phyloP scores from a whole-genome alignment of 2,888 invertebrate species.

The Hofmannophila pseudospretella region DNA sequence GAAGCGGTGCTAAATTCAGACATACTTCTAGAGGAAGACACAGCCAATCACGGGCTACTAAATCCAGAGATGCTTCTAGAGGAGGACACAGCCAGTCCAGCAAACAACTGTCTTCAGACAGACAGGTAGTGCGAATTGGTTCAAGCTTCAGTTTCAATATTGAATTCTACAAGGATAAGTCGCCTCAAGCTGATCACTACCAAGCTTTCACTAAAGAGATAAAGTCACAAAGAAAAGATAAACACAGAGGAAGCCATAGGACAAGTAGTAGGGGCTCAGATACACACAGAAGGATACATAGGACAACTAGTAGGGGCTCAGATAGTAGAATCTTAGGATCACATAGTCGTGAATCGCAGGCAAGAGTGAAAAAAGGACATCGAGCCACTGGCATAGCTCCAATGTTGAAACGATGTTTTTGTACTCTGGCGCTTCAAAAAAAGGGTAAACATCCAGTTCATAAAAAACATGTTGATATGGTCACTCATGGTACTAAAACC shows the following conservation, averaged over 20 bases:
- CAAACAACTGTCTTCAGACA: neutral
- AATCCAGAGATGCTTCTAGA: neutral
- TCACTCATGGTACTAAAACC: neutral
- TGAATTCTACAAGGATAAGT: constrained; percentile 10
- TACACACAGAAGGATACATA: no score
- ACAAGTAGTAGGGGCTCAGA: neutral
- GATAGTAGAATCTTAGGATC: neutral
- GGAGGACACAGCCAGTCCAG: neutral
- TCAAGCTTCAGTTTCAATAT: constrained; percentile 25
- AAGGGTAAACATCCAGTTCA: neutral
- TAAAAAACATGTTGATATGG: neutral
- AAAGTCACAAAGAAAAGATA: constrained; percentile 1
- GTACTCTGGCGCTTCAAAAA: neutral
- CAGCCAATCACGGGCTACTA: neutral
- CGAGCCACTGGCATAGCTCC: neutral
- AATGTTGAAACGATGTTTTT: neutral
- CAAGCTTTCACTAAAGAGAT: neutral
- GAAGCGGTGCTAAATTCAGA: neutral
- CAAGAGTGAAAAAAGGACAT: neutral
- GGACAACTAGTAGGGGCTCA: neutral
- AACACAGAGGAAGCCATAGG: no score
- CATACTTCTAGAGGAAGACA: neutral
- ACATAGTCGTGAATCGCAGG: neutral
- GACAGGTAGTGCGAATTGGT: constrained; percentile 18
- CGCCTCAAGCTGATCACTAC: neutral